These are phyloP conservation scores for Morone chrysops DNA, from an alignment of 2,113 vertebrate genomes.

Conservation along the genomic window DNA sequence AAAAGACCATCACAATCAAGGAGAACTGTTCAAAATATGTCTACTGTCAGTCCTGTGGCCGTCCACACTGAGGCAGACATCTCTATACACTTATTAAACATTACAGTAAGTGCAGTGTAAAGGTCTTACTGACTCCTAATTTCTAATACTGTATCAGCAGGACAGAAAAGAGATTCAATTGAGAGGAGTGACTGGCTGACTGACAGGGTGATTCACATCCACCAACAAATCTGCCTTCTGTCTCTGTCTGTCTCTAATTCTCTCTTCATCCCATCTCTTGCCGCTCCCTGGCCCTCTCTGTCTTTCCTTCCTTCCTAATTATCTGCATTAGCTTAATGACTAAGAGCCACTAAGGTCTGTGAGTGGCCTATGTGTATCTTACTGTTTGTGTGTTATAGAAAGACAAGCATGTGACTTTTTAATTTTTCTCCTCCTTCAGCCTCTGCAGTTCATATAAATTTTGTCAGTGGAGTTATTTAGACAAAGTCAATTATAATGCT, in stretches of 20 bases:
- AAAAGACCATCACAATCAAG: not conserved
- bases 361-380: slow-evolving; percentile 30
- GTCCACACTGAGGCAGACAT: not conserved
- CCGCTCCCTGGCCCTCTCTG: slow-evolving; percentile 35
- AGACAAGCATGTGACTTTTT: slow-evolving; percentile 25
- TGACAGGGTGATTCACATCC: slow-evolving; percentile 64
- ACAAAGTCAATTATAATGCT: slow-evolving; percentile 7
- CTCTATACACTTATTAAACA: not conserved
- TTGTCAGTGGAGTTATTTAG: slow-evolving; percentile 17
- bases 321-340: slow-evolving; percentile 75
- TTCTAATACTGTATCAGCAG: slow-evolving; percentile 36
- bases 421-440: not conserved
- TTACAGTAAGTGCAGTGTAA: not conserved
- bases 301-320: slow-evolving; percentile 68
- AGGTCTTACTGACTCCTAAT: slow-evolving; percentile 16
- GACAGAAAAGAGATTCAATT: slow-evolving; percentile 26
- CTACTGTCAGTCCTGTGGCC: not conserved
- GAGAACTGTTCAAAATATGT: not conserved
- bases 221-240: slow-evolving; percentile 53
- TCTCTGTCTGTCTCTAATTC: slow-evolving; percentile 61
- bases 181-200: slow-evolving; percentile 35
- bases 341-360: slow-evolving; percentile 38
- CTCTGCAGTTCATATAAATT: slow-evolving; percentile 26
- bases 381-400: slow-evolving; percentile 16
- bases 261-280: slow-evolving; percentile 53